phyloP scores from a whole-genome alignment of 2,797 vertebrate species.

The Poeciliopsis turneri region DNA sequence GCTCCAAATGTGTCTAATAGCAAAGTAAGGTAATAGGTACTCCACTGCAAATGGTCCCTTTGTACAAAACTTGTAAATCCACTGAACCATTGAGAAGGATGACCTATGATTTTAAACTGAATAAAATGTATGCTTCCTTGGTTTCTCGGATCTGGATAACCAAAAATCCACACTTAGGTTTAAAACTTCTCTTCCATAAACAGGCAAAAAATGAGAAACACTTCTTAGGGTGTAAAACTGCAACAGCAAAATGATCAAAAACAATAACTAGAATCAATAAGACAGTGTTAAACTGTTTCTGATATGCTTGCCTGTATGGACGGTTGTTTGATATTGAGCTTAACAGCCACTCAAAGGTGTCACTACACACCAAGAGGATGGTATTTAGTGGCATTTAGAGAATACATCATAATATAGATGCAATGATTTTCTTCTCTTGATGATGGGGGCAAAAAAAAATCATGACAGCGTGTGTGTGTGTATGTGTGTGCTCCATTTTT shows the following conservation, averaged over 20 bases:
- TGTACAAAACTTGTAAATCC: slow-evolving; percentile 18
- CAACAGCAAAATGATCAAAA: slow-evolving; percentile 13
- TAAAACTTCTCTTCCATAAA: not conserved
- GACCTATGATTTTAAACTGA: slow-evolving; percentile 6
- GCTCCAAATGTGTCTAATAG: not conserved
- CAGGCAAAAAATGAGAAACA: not conserved
- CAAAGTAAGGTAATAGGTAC: not conserved
- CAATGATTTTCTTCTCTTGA: slow-evolving; percentile 33
- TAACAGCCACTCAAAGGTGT: slow-evolving; percentile 31
- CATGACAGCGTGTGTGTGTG: slow-evolving; percentile 2
- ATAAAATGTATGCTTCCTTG: not conserved
- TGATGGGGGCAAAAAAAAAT: slow-evolving; percentile 10
- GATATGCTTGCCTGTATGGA: slow-evolving; percentile 11
- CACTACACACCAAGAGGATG: slow-evolving; percentile 39
- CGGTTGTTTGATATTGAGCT: slow-evolving; percentile 31
- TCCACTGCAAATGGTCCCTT: slow-evolving; percentile 42
- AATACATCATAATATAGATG: slow-evolving; percentile 32
- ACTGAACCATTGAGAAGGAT: slow-evolving; percentile 5
- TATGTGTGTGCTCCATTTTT: slow-evolving; percentile 6
- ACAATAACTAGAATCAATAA: slow-evolving; percentile 7
- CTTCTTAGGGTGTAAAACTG: not conserved
- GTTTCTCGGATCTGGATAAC: not conserved
- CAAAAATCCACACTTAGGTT: not conserved
- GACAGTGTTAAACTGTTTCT: slow-evolving; percentile 4
- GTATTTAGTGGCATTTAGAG: slow-evolving; percentile 39